These are phyloP conservation scores for Parochlus steinenii DNA, from an alignment of 2,888 invertebrate genomes.

Conservation along the genomic window DNA sequence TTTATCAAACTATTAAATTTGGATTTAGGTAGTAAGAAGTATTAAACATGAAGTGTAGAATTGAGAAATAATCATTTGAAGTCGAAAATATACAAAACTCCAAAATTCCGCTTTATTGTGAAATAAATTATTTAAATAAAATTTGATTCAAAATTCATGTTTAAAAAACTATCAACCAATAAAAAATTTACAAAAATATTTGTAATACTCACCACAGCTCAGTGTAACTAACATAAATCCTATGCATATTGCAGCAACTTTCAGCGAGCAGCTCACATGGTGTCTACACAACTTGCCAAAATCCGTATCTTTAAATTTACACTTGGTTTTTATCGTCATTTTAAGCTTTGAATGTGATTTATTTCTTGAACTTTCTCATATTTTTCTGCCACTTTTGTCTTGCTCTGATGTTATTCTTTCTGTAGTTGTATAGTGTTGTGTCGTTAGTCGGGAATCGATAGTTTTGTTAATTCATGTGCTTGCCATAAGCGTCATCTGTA, in stretches of 20 bases:
- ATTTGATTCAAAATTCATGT: neutral
- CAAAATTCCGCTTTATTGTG: no score
- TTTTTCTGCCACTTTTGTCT: no score
- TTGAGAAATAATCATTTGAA: no score
- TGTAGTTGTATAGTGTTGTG: no score
- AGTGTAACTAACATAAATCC: slow-evolving; percentile 11
- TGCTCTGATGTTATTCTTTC: no score
- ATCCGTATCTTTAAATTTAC: slow-evolving; percentile 12
- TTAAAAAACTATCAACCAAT: neutral
- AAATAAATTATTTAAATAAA: neutral
- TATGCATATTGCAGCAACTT: slow-evolving; percentile 7
- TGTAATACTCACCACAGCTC: slow-evolving; percentile 8
- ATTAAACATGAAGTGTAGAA: no score
- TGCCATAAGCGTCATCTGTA: no score
- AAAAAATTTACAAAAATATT: neutral
- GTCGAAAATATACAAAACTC: no score
- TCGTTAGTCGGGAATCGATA: no score
- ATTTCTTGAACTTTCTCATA: neutral
- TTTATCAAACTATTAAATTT: no score
- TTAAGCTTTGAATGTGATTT: neutral
- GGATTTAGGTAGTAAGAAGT: no score
- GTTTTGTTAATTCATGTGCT: no score
- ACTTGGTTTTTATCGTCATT: slow-evolving; percentile 12
- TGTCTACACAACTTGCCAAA: slow-evolving; percentile 5
- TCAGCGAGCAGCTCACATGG: slow-evolving; percentile 5